Evolutionary conservation across 2,888 invertebrate species (phyloP), one percentile per base, ranked within the genome.

Genomic region (Globia sparganii): DNA sequence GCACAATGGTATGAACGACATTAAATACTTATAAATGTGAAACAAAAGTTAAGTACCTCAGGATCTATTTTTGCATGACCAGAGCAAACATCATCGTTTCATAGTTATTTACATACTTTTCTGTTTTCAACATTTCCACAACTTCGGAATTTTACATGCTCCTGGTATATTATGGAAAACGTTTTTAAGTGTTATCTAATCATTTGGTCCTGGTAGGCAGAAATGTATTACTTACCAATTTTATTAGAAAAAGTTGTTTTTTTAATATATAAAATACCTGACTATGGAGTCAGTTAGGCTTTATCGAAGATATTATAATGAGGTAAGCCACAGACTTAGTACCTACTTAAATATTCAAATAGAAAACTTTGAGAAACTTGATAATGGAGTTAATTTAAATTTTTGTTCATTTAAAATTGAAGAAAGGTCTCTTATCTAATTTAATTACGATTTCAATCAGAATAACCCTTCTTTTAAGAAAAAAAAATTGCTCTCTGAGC

Each of bases 381-480:
- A 72, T 75, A 82, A 68, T 73, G 37, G 76, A 80, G 69, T 46
- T 59, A 40, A 72, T 78, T 78, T 56, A 31, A 71, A 62, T 66
- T 66, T 79, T 64, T 61, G 65, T 69, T 73, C 49, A 53, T 75
- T 65, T 61, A 28, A 76, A 66, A 72, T 71, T 70, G 8, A 64
- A 58, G 75, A 65, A 72, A 61, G 11, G 4, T 34, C n/a, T 72
- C 37, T 49, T 78, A 68, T 62, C 68, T 58, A 40, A 86, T 69
- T 70, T n/a, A 74, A 83, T 86, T 75, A 73, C 34, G 67, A 62
- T 78, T 68, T 69, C 62, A 78, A 85, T 82, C 59, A 72, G 68
- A 81, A 82, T 58, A 71, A 37, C 46, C 13, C 28, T 68, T 67
- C n/a, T 61, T 58, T 40, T 56, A 28, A 49, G 53, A 37, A 69